phyloP scores from a whole-genome alignment of 2,113 vertebrate genomes.

The Romanogobio albipinnatus region DNA sequence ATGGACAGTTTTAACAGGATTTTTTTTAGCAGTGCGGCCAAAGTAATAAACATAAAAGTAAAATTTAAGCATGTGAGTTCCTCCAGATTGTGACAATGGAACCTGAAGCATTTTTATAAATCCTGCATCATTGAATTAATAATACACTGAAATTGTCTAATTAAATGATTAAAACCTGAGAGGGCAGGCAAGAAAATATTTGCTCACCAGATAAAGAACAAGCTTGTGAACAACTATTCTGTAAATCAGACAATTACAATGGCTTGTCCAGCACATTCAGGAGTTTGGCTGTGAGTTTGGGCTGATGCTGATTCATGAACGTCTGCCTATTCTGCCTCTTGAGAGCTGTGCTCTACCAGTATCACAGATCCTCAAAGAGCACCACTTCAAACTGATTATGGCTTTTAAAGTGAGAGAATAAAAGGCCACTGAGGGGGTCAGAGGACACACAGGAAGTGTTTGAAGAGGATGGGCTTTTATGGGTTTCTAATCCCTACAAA shows the following conservation, averaged over 20 bases:
- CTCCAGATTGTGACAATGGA: neutral
- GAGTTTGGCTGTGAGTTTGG: slow-evolving; percentile 6
- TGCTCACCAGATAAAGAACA: slow-evolving; percentile 5
- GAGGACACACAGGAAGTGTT: slow-evolving; percentile 31
- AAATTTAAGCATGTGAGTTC: neutral
- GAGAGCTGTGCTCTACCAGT: slow-evolving; percentile 8
- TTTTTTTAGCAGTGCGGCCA: slow-evolving; percentile 17
- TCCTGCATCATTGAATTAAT: slow-evolving; percentile 40
- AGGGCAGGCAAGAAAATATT: neutral
- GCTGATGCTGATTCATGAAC: neutral
- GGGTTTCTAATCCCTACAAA: slow-evolving; percentile 23
- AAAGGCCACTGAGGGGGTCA: slow-evolving; percentile 24
- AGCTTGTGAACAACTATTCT: slow-evolving; percentile 21
- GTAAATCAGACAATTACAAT: slow-evolving; percentile 39
- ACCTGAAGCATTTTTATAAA: slow-evolving; percentile 40
- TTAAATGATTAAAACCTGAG: slow-evolving; percentile 21
- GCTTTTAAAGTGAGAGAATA: slow-evolving; percentile 48
- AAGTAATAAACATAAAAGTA: slow-evolving; percentile 7
- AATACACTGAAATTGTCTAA: slow-evolving; percentile 27
- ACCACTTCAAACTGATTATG: slow-evolving; percentile 47
- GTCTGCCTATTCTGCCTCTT: neutral
- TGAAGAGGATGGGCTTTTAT: slow-evolving; percentile 40
- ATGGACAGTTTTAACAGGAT: slow-evolving; percentile 39
- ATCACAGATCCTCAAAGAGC: slow-evolving; percentile 33
- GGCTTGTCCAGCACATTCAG: slow-evolving; percentile 1